phyloP scores from a whole-genome alignment of 2,888 invertebrate genomes.

The Sipha maydis region DNA sequence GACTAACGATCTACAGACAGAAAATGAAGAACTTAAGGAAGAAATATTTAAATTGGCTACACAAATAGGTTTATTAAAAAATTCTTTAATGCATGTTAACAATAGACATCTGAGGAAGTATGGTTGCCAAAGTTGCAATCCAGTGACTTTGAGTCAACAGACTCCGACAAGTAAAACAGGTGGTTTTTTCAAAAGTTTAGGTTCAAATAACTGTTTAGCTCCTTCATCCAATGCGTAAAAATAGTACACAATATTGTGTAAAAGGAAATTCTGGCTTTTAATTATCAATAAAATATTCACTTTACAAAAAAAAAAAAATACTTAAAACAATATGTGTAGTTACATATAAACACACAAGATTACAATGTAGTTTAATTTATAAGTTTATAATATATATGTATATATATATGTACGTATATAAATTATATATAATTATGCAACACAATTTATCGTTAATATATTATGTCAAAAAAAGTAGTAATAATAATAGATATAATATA shows the following conservation, averaged over 20 bases:
- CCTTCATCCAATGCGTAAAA: slow-evolving; percentile 41
- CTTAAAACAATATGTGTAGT: slow-evolving; percentile 28
- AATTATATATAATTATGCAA: neutral
- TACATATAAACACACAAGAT: slow-evolving; percentile 27
- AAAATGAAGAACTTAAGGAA: slow-evolving; percentile 93
- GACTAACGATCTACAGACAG: slow-evolving; percentile 86
- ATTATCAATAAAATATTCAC: slow-evolving; percentile 57
- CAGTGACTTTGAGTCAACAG: slow-evolving; percentile 2
- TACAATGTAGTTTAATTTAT: slow-evolving; percentile 33
- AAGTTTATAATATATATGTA: neutral
- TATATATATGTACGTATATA: neutral
- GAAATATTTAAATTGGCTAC: slow-evolving; percentile 91
- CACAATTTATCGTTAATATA: slow-evolving; percentile 7
- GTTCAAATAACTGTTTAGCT: slow-evolving; percentile 48
- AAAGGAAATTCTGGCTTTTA: slow-evolving; percentile 33
- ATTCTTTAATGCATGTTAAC: slow-evolving; percentile 92
- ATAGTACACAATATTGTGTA: neutral
- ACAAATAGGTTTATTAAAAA: slow-evolving; percentile 93
- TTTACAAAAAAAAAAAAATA: slow-evolving; percentile 51
- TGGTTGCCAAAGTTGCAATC: slow-evolving; percentile 43
- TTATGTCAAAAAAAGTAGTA: slow-evolving; percentile 4
- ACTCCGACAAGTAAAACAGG: slow-evolving; percentile 50
- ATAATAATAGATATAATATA: neutral
- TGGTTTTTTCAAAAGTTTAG: slow-evolving; percentile 55
- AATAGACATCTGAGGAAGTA: slow-evolving; percentile 75